Percentiles rank a stretch among this genome's conserved stretches.
Evolutionary conservation across 2,888 invertebrate genomes (phyloP).

Genomic region (Habroteleia sp.): DNA sequence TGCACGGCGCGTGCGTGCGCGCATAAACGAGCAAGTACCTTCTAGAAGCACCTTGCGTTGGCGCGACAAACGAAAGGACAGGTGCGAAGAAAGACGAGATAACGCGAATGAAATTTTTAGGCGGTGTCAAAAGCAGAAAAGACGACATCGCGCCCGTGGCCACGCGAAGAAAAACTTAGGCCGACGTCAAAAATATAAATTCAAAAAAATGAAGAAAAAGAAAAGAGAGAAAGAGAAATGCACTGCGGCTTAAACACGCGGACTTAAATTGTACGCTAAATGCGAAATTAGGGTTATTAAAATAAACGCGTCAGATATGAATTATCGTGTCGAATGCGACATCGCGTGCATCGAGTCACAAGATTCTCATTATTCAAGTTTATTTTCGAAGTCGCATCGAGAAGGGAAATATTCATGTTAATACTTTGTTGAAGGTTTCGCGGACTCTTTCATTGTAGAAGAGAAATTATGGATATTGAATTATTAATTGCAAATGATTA

Average conservation of each 20-base stretch:
- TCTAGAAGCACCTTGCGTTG: constrained; percentile 44
- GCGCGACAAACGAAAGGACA: constrained; percentile 54
- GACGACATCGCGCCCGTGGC: constrained; percentile 38
- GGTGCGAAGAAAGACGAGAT: constrained; percentile 49
- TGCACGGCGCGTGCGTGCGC: constrained; percentile 48
- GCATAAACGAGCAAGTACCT: constrained; percentile 31
- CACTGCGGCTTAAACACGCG: constrained; percentile 8
- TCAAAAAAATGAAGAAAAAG: no score
- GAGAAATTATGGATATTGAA: no score
- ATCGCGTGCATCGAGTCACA: constrained; percentile 35
- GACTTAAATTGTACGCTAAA: constrained; percentile 38
- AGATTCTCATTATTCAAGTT: constrained; percentile 10
- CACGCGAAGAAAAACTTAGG: constrained; percentile 7
- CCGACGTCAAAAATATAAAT: no score
- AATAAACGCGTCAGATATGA: constrained; percentile 22
- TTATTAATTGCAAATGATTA: no score
- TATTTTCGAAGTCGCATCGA: background rate
- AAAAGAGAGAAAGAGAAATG: background rate
- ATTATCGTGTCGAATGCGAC: constrained; percentile 33
- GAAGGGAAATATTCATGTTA: no score
- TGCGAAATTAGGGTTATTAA: constrained; percentile 37
- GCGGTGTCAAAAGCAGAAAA: constrained; percentile 49
- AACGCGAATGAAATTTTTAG: constrained; percentile 57
- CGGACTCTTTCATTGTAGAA: no score
- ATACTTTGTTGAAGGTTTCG: background rate